Evolutionary conservation across 2,888 invertebrate species (phyloP).

Genomic region (Tinea semifulvella): DNA sequence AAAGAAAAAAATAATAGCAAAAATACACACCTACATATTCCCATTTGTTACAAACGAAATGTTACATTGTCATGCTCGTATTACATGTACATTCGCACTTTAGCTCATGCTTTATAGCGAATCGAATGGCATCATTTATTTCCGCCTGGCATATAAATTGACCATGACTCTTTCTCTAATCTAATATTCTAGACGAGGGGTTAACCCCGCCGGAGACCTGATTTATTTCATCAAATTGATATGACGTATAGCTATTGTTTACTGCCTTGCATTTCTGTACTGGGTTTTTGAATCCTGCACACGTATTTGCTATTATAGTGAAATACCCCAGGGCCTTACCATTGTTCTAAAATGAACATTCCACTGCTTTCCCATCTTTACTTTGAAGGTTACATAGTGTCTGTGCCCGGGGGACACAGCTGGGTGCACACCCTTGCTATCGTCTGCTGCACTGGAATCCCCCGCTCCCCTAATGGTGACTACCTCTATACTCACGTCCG

Average conservation of each 20-base stretch:
- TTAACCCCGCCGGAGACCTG: neutral
- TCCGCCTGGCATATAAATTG: neutral
- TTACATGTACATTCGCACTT: neutral
- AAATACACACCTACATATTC: no score
- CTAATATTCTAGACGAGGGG: conserved; percentile 4
- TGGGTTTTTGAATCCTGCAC: neutral
- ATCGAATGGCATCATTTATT: conserved; percentile 6
- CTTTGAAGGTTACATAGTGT: neutral
- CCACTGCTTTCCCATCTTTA: neutral
- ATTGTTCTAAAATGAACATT: conserved; percentile 3
- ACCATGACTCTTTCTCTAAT: conserved; percentile 10
- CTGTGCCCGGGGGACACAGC: conserved; percentile 35
- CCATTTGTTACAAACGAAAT: no score
- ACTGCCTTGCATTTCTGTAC: neutral
- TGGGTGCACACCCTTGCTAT: conserved; percentile 41
- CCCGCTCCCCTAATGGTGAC: conserved; percentile 8
- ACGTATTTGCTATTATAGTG: conserved; percentile 2
- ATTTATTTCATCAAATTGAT: conserved; percentile 9
- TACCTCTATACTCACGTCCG: conserved; percentile 35
- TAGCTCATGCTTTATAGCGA: conserved; percentile 3
- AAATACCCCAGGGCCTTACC: neutral
- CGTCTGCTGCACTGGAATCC: conserved; percentile 27
- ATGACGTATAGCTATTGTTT: neutral
- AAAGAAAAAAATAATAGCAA: no score
- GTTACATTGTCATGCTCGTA: no score